A percentile compares a stretch with the other conserved stretches of the same genome.
phyloP scores from a whole-genome alignment of 2,888 invertebrate genomes.

The Polydrusus cervinus region DNA sequence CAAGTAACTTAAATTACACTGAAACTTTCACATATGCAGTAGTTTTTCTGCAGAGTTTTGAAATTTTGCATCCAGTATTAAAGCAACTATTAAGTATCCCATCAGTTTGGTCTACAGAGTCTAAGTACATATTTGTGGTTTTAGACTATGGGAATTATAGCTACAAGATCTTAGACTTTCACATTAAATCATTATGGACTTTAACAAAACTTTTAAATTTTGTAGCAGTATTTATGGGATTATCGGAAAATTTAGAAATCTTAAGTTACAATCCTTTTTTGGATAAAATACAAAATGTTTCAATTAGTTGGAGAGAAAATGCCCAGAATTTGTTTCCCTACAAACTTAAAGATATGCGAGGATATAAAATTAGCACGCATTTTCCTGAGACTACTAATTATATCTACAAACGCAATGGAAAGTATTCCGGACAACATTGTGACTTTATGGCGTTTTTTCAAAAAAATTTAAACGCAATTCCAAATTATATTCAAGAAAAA shows the following conservation, averaged over 20 bases:
- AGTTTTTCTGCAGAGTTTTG: neutral
- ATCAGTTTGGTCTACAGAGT: constrained; percentile 9
- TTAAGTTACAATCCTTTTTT: constrained; percentile 33
- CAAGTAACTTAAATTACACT: neutral
- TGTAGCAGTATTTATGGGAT: neutral
- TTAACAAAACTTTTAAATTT: constrained; percentile 1
- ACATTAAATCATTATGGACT: neutral
- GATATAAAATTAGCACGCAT: constrained; percentile 18
- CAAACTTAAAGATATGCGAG: constrained; percentile 27
- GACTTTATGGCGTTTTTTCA: constrained; percentile 23
- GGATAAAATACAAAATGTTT: constrained; percentile 11
- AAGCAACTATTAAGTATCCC: constrained; percentile 3
- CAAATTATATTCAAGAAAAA: neutral
- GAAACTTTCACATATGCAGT: neutral
- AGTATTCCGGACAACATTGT: constrained; percentile 15
- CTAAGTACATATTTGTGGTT: constrained; percentile 9
- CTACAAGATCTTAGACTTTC: neutral
- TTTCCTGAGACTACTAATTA: neutral
- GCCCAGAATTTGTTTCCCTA: constrained; percentile 20
- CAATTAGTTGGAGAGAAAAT: neutral
- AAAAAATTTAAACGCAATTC: constrained; percentile 23
- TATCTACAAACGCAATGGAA: constrained; percentile 7
- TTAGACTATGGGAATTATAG: neutral
- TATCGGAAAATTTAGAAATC: neutral
- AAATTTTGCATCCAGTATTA: neutral